Evolutionary conservation across 2,113 vertebrate genomes (phyloP), one percentile per base, ranked within the genome.

Genomic region (Plecotus auritus): DNA sequence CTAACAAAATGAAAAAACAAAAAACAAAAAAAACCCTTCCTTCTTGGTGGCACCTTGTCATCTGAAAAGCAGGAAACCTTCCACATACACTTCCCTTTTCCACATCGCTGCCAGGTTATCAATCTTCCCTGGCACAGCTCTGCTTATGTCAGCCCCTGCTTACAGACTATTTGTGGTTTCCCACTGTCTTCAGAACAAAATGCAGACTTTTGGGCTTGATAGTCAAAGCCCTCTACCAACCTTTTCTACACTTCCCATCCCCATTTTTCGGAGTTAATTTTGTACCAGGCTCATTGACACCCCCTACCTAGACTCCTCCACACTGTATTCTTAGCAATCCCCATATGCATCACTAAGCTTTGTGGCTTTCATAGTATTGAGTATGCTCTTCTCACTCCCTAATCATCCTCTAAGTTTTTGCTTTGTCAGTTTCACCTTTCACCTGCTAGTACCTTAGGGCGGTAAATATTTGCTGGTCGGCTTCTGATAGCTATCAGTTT

Each of bases 61-160:
- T 81, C 23, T 82, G 18, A 73, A 93, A 94, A 80, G n/a, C 78
- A 92, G 88, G 54, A 90, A 86, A 78, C 9, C 74, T 96, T 96
- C 86, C 85, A n/a, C 20, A 17, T 74, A 69, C 42, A 59, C 73
- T 72, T 96, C 35, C 20, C 42, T 54, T 70, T 83, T 61, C 26
- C 88, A 56, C 42, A 47, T 20, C 2, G 5, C 23, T 88, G 23
- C 61, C 56, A 59, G 37, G 77, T 91, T 69, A 95, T 87, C 88
- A 85, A 32, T 94, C 77, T 92, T 83, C 32, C 10, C 13, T 4
- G 54, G 32, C 82, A 51, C 54, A 61, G 40, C 5, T 89, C 87
- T 92, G 76, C 94, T 82, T n/a, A 26, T 40, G 51, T 74, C 69
- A 95, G 42, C 51, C 7, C 64, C 30, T 30, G 67, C 91, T 85